Evolutionary conservation across 2,888 invertebrate species (phyloP).

Genomic region (Caradrina kadenii): DNA sequence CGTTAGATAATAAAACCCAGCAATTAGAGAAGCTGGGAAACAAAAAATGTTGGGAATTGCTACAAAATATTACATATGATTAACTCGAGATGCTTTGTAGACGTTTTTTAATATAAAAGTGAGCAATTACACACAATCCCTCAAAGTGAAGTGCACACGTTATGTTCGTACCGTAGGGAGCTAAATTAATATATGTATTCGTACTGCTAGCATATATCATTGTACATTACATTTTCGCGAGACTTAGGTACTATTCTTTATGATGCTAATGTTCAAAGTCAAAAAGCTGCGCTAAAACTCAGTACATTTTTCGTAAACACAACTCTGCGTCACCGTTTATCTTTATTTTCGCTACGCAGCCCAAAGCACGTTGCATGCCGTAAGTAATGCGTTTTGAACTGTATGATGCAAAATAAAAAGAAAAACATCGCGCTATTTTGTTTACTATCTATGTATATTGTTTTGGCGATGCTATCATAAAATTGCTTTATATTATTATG

Average conservation of each 20-base stretch:
- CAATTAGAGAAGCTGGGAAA: conserved; percentile 4
- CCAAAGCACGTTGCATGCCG: conserved; percentile 34
- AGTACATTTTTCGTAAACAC: conserved; percentile 45
- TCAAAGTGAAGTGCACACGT: conserved; percentile 46
- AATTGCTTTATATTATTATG: conserved; percentile 31
- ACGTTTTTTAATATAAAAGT: conserved; percentile 43
- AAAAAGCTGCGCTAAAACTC: conserved; percentile 46
- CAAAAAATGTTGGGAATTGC: conserved; percentile 23
- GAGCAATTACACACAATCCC: conserved; percentile 45
- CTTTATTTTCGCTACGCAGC: conserved; percentile 32
- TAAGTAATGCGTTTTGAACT: conserved; percentile 29
- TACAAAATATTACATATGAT: conserved; percentile 38
- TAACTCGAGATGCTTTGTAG: conserved; percentile 25
- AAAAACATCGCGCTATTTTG: conserved; percentile 13
- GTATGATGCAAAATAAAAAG: conserved; percentile 19
- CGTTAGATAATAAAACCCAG: conserved; percentile 5
- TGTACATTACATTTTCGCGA: conserved; percentile 22
- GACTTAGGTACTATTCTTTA: conserved; percentile 31
- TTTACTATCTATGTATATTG: conserved; percentile 1
- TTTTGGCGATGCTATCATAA: conserved; percentile 11
- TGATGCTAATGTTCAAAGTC: conserved; percentile 50
- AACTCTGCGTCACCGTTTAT: conserved; percentile 39
- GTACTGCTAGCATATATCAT: conserved; percentile 31
- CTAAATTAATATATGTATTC: conserved; percentile 34
- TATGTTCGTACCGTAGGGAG: conserved; percentile 39